Evolutionary conservation across 2,113 vertebrate species (phyloP).

Genomic region (Dromaius novaehollandiae): DNA sequence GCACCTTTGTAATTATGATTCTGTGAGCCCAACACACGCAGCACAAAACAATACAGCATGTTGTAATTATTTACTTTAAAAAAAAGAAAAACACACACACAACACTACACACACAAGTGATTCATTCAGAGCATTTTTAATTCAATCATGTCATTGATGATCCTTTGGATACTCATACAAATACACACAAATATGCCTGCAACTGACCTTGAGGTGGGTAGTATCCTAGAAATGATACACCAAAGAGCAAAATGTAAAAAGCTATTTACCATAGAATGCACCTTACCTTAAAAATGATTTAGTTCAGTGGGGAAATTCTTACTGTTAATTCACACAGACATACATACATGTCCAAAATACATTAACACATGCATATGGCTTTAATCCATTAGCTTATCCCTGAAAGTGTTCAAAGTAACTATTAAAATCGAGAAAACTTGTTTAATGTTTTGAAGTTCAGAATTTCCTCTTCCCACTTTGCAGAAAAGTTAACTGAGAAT

Average conservation of each 20-base stretch:
- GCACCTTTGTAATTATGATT: not conserved
- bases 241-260: not conserved
- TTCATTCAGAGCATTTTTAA: slow-evolving; percentile 15
- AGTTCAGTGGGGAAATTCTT: not conserved
- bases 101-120: not conserved
- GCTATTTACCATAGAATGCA: not conserved
- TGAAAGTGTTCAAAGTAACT: not conserved
- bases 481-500: not conserved
- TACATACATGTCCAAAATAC: not conserved
- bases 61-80: not conserved
- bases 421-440: not conserved
- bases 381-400: not conserved
- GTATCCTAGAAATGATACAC: not conserved
- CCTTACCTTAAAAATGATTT: not conserved
- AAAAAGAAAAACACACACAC: not conserved
- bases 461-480: not conserved
- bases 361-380: not conserved
- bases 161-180: slow-evolving; percentile 35
- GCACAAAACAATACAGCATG: not conserved
- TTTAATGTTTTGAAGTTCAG: not conserved
- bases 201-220: not conserved
- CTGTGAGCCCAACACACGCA: not conserved
- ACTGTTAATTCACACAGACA: not conserved
- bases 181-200: not conserved
- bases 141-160: not conserved